Evolutionary conservation across 2,113 vertebrate species (phyloP), one percentile per base, ranked within the genome.

Genomic region (Erpornis zantholeuca): DNA sequence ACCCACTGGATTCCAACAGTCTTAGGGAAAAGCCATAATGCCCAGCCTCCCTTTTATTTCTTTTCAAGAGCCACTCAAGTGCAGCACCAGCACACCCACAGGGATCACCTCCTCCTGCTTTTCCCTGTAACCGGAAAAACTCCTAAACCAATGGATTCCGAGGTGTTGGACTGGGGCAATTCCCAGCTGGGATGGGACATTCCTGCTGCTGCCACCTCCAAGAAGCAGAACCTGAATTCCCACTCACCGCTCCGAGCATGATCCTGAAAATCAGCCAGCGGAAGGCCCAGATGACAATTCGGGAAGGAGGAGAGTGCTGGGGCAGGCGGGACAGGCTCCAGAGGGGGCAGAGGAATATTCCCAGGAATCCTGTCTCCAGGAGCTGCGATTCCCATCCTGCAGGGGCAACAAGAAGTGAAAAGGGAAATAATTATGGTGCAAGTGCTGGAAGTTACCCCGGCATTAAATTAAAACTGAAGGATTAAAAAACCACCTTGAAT

Each of bases 211-310:
- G 31, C 1, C 70, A 36, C 25, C n/a, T 27, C n/a, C 9, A 3
- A 12, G 33, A 11, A 12, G 7, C 31, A 40, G 10, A 3, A 9
- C 0, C 0, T 0, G 9, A 24, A 44, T n/a, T 25, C 6, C 13
- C 56, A 98, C 99, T 98, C 95, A 99, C 99, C 31, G 99, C 99
- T 89, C 99, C 99, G 0, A 99, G 98, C 99, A 99, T 99, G 98
- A 99, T 99, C 94, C 99, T 98, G 94, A 99, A 99, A 15, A 99
- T 99, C n/a, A 99, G 99, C 99, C 99, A 99, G 8, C 99, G 98
- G 93, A 99, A 99, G n/a, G 97, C 98, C 99, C 99, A 99, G 92
- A 99, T 97, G 94, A 98, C 97, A 25, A 99, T 92, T 19, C 42
- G 63, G 71, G 99, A 99, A 0, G 99, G 98, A 15, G 99, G 99